These are phyloP conservation scores for Macrophya annulata DNA, from an alignment of 2,888 invertebrate genomes.

Conservation along the genomic window DNA sequence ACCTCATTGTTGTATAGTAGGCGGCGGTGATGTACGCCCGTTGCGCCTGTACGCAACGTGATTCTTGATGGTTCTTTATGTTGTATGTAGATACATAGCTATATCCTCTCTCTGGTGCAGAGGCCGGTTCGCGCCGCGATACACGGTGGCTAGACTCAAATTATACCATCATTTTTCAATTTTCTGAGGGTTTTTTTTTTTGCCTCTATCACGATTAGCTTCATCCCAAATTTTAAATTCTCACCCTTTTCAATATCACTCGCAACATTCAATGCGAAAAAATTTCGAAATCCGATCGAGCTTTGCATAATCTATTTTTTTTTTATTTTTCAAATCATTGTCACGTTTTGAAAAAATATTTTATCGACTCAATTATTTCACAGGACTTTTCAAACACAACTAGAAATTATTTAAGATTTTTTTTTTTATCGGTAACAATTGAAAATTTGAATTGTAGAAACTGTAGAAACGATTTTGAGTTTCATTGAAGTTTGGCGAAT, in stretches of 20 bases:
- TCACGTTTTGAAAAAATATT: too few species aligned
- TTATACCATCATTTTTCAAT: neutral
- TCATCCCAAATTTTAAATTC: neutral
- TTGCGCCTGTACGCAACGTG: conserved; percentile 63
- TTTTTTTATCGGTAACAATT: too few species aligned
- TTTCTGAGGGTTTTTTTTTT: neutral
- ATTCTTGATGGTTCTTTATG: conserved; percentile 52
- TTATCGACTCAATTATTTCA: too few species aligned
- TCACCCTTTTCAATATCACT: neutral
- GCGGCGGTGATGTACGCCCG: conserved; percentile 43
- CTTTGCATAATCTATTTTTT: neutral
- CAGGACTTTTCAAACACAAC: too few species aligned
- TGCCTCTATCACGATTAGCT: too few species aligned
- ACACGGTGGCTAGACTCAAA: conserved; percentile 44
- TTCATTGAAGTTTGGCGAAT: too few species aligned
- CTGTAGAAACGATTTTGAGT: too few species aligned
- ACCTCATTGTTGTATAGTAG: conserved; percentile 69
- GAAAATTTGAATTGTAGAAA: too few species aligned
- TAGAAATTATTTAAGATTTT: too few species aligned
- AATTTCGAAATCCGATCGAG: neutral
- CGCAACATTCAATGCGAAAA: neutral
- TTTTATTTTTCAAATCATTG: too few species aligned
- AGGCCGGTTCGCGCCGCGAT: conserved; percentile 22
- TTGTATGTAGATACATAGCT: neutral
- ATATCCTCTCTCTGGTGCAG: neutral